Conservation (phyloP, 37 sponge, comb jelly and placozoan species). For the Beroe ovata region DNA sequence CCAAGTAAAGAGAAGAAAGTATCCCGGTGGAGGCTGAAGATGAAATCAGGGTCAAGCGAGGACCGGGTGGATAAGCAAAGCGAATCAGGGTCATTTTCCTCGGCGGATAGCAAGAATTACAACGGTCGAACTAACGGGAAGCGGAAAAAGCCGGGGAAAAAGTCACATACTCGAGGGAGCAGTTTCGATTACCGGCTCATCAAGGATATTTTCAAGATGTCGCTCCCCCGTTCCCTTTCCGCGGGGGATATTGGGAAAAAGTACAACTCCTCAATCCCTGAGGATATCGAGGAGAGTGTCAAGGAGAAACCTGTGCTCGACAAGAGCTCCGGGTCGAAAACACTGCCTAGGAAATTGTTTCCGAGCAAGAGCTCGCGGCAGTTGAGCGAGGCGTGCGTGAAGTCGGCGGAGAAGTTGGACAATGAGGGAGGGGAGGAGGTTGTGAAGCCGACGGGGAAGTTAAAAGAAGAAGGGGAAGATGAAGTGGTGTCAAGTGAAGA, state of each 20-base stretch:
- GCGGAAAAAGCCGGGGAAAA: background rate
- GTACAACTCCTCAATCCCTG: background rate
- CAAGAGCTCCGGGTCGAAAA: background rate
- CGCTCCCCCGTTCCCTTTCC: slow-evolving; percentile 1
- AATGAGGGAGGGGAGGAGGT: background rate
- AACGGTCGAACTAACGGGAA: background rate
- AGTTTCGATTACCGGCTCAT: slow-evolving; percentile 28
- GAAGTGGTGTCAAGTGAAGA: no score
- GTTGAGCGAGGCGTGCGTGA: background rate
- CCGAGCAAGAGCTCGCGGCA: background rate
- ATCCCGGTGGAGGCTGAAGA: slow-evolving; percentile 9
- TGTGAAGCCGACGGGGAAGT: background rate
- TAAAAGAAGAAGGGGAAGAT: no score
- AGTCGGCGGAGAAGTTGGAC: background rate
- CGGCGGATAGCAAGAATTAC: background rate
- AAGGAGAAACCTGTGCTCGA: background rate
- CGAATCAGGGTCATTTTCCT: background rate
- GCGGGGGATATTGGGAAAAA: slow-evolving; percentile 50
- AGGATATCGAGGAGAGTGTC: background rate
- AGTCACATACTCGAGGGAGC: slow-evolving; percentile 23
- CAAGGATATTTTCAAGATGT: slow-evolving; percentile 42
- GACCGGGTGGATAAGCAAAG: background rate
- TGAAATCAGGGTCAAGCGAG: background rate
- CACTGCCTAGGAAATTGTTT: background rate
- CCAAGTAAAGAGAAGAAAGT: slow-evolving; percentile 16